phyloP scores from a whole-genome alignment of 1,140 invertebrate genomes.

The Drosophila burlai region DNA sequence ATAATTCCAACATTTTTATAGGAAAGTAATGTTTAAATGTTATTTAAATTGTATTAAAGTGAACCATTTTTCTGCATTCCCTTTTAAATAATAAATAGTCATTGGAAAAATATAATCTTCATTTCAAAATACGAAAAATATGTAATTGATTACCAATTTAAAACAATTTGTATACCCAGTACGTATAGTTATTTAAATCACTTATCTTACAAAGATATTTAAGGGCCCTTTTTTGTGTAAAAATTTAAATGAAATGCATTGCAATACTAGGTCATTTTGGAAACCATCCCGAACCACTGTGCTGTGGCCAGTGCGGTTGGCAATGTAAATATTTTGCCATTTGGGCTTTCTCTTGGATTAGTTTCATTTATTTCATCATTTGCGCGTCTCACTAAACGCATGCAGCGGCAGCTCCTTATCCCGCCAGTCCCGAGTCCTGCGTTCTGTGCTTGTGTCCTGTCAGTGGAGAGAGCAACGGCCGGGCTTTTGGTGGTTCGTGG shows the following conservation, averaged over 20 bases:
- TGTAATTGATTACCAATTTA: not conserved
- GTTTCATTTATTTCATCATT: constrained; percentile 84
- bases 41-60: too few relatives aligned
- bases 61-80: too few relatives aligned
- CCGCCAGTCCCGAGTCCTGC: constrained; percentile 4
- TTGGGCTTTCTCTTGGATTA: constrained; percentile 82
- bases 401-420: constrained; percentile 41
- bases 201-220: not conserved
- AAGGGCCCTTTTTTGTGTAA: too few relatives aligned
- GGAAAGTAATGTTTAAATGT: too few relatives aligned
- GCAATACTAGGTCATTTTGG: not conserved
- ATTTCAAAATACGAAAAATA: too few relatives aligned
- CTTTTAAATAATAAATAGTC: too few relatives aligned
- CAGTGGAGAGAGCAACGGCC: constrained; percentile 15
- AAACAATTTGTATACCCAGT: too few relatives aligned
- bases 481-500: constrained; percentile 21
- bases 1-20: too few relatives aligned
- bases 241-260: too few relatives aligned
- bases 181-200: too few relatives aligned
- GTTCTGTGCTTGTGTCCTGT: constrained; percentile 18
- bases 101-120: not conserved
- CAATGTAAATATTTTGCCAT: constrained; percentile 83
- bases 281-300: constrained; percentile 20
- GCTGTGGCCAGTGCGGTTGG: constrained; percentile 51
- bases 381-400: constrained; percentile 77